phyloP scores from a whole-genome alignment of 2,113 vertebrate genomes.

The Thermophis baileyi region DNA sequence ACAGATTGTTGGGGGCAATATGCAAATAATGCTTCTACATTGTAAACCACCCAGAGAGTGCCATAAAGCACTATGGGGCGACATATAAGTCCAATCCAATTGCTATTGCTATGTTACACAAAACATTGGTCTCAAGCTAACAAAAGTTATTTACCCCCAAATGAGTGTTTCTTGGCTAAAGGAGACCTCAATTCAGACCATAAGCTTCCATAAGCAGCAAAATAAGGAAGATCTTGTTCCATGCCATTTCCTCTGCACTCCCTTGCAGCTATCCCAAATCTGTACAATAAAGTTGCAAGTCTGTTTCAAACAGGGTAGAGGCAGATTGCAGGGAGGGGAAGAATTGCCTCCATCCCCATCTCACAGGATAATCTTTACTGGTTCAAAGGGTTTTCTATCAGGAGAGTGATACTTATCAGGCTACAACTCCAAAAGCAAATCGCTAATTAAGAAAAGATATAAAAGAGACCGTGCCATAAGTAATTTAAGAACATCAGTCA shows the following conservation, averaged over 20 bases:
- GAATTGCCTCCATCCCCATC: background rate
- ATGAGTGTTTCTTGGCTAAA: background rate
- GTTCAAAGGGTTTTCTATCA: background rate
- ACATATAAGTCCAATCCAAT: background rate
- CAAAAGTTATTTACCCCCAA: background rate
- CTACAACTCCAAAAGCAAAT: background rate
- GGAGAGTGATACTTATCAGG: background rate
- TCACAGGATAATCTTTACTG: background rate
- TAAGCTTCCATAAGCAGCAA: background rate
- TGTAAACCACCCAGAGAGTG: background rate
- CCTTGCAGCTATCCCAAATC: background rate
- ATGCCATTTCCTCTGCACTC: background rate
- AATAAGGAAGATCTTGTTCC: background rate
- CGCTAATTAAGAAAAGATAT: background rate
- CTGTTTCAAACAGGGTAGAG: background rate
- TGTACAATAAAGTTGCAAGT: background rate
- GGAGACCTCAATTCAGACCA: background rate
- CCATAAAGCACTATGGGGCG: background rate
- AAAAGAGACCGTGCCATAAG: background rate
- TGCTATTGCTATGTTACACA: background rate
- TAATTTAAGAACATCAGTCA: background rate
- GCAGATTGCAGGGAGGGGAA: background rate
- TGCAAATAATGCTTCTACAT: background rate
- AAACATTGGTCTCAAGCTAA: background rate
- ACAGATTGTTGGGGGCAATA: background rate